Evolutionary conservation across 2,113 vertebrate species (phyloP).

Genomic region (Plecotus auritus): DNA sequence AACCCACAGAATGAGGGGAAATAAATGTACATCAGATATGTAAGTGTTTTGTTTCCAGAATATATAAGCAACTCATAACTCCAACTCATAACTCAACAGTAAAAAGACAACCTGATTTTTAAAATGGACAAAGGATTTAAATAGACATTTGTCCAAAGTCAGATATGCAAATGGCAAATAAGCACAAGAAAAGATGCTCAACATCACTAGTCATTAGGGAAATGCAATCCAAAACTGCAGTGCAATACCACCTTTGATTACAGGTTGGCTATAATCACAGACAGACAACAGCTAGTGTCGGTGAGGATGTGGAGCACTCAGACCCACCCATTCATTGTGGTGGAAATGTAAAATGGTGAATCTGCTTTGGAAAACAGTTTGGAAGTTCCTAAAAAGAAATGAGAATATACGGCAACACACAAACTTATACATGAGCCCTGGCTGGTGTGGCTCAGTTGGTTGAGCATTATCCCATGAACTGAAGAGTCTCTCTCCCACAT

Average conservation of each 20-base stretch:
- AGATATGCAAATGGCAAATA: background rate
- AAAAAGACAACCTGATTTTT: background rate
- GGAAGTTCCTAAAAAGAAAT: conserved; percentile 27
- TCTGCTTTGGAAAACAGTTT: background rate
- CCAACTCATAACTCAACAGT: background rate
- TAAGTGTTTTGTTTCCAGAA: background rate
- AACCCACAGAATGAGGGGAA: background rate
- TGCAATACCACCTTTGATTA: background rate
- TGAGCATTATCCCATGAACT: background rate
- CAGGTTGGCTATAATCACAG: background rate
- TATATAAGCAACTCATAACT: background rate
- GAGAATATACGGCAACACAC: background rate
- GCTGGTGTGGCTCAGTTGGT: background rate
- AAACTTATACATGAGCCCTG: background rate
- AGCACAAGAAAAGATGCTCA: background rate
- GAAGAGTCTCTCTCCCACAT: background rate
- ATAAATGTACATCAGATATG: background rate
- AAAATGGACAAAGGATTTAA: background rate
- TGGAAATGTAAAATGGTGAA: background rate
- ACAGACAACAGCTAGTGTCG: background rate
- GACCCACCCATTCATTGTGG: background rate
- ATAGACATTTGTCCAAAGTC: background rate
- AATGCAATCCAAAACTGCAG: background rate
- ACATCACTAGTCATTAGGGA: background rate
- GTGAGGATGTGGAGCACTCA: background rate